Conservation (phyloP, 2,797 vertebrate genomes). For the Rhyacichthys aspro region DNA sequence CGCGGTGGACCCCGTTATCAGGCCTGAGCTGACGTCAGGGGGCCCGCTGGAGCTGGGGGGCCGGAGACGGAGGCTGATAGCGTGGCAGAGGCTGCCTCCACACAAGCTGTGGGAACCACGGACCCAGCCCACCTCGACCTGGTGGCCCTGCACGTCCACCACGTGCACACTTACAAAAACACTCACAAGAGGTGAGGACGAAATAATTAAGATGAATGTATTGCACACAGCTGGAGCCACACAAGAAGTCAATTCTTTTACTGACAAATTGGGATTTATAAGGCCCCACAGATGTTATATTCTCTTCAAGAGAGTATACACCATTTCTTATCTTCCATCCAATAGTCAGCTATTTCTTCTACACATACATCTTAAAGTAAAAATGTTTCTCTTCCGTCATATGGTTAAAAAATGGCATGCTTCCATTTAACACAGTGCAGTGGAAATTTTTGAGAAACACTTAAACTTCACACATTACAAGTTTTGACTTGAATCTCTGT, state of each 20-base stretch:
- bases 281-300: conserved; percentile 4
- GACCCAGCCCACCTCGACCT: conserved; percentile 66
- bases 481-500: no score
- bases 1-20: conserved; percentile 78
- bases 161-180: conserved; percentile 32
- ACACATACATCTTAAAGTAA: background rate
- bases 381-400: no score
- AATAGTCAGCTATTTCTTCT: background rate
- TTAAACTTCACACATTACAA: no score
- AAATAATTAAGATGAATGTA: conserved; percentile 4
- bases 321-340: conserved; percentile 1
- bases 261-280: conserved; percentile 3
- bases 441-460: no score
- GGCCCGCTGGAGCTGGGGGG: conserved; percentile 71
- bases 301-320: background rate
- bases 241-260: background rate
- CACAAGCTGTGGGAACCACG: conserved; percentile 78
- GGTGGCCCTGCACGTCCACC: conserved; percentile 72
- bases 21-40: conserved; percentile 81
- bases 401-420: no score
- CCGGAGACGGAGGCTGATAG: conserved; percentile 83
- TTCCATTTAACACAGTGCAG: no score
- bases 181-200: conserved; percentile 35
- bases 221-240: background rate
- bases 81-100: conserved; percentile 62